Base-by-base conservation (phyloP, 2,113 vertebrate species). In the Charina bottae region DNA sequence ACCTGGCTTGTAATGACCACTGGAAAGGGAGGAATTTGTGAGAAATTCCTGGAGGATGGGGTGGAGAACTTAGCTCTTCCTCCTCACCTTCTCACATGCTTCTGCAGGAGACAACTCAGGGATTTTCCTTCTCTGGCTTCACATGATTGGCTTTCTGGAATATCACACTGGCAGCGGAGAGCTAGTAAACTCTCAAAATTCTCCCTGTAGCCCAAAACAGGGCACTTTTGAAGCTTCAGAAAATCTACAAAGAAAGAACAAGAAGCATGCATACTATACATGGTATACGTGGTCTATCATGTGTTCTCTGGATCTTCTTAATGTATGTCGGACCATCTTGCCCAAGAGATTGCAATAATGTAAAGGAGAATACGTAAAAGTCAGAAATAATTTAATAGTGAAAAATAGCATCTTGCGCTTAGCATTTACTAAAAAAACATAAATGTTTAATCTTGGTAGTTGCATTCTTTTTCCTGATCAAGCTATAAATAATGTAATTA, bases 401-500 rank as follows among this genome's bases (percentile, higher is more conserved):
- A 56, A 72, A 49, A 11, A 8, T 11, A 26, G 59, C 2, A 54
- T 5, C 46, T 62, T 54, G 49, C 89, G 62, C 19, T 3, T 21
- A 1, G 13, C 37, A 2, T 8, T 92, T 83, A 26, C 0, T 33
- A 92, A 94, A 64, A 2, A 28, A 0, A n/a, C 3, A 42, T 0
- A 1, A 5, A 37, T 92, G 95, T 59, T 90, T 68, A 88, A 19
- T 89, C 2, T 54, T 84, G 92, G 2, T 55, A n/a, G 26, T 87
- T 92, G 46, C 55, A 0, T 93, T 2, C 62, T 49, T 87, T 93
- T 13, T 72, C 42, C n/a, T 60, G 24, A 49, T 87, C 86, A 94
- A 92, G 85, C 88, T 90, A 91, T 87, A 94, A 95, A 6, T n/a
- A 94, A 90, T 60, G 94, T 92, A 91, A 88, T 93, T 93, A 92